Evolutionary conservation across 2,113 vertebrate genomes (phyloP), one percentile per base, ranked within the genome.

Genomic region (Tachuris rubrigastra): DNA sequence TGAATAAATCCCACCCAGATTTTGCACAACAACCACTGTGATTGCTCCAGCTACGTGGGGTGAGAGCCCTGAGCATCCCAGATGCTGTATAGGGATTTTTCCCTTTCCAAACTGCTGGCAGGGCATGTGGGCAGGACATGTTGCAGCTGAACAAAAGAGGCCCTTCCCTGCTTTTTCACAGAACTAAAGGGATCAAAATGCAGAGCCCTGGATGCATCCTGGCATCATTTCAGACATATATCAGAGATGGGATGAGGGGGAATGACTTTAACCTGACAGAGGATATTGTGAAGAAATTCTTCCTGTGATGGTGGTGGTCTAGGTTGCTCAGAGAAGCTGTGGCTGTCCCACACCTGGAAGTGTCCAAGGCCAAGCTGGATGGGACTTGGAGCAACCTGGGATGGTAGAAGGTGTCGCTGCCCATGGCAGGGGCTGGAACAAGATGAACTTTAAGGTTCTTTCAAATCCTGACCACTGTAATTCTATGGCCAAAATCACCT

Each of bases 221-320:
- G 33, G 30, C 49, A n/a, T 24, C 23, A 16, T 35, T 74, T 42
- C 39, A 58, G n/a, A 13, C 11, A 31, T 78, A n/a, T 39, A 28
- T 53, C 14, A 60, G 47, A 44, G 23, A n/a, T 42, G 18, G 25
- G 31, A 28, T 12, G 33, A 37, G 18, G n/a, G 9, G 15, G 10
- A 37, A 42, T 63, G 49, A 27, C 18, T 56, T 71, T 33, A 44
- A 37, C 10, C 15, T 37, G 35, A 11, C 25, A 37, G 65, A 50
- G 18, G 31, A 37, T 37, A 24, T 7, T 17, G 12, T 42, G 47
- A 49, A 62, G 41, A 0, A 55, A 68, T 55, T 47, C 0, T 13
- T 53, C 0, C n/a, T 47, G 8, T 0, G 30, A 62, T 17, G 14
- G 9, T 15, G 25, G 20, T 0, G 53, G n/a, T 7, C 30, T 11